A percentile compares a stretch with the other conserved stretches of the same genome.
These are phyloP conservation scores for Peromyscus californicus DNA, from an alignment of 2,113 vertebrate genomes.

Conservation along the genomic window DNA sequence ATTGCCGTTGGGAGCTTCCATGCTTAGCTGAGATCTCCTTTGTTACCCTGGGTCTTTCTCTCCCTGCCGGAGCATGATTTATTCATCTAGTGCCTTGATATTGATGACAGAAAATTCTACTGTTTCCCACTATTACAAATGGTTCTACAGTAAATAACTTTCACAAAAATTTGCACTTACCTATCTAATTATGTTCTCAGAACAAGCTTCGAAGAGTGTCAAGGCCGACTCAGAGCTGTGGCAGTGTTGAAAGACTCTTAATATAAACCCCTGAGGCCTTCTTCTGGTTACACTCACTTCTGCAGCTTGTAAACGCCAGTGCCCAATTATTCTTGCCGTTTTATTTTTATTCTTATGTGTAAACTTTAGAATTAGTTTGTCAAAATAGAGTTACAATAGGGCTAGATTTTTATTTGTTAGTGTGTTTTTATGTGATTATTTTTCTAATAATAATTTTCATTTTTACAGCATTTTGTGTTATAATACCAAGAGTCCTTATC, in stretches of 20 bases:
- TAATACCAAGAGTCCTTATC: conserved; percentile 1
- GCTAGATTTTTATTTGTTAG: conserved; percentile 35
- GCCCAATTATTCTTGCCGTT: conserved; percentile 37
- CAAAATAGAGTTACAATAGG: conserved; percentile 57
- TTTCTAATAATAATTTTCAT: not conserved
- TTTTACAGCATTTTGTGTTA: conserved; percentile 26
- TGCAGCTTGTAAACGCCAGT: not conserved
- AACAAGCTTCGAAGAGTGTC: not conserved
- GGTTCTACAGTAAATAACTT: not conserved
- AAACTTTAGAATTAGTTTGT: conserved; percentile 63
- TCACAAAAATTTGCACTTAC: not conserved
- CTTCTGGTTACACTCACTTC: not conserved
- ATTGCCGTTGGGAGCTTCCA: not conserved
- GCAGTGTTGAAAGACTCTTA: conserved; percentile 47
- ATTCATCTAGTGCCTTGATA: not conserved
- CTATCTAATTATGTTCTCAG: conserved; percentile 29
- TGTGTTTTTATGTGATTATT: conserved; percentile 6
- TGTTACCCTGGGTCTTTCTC: not conserved
- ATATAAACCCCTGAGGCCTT: not conserved
- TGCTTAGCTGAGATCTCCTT: not conserved
- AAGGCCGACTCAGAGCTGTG: not conserved
- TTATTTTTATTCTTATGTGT: conserved; percentile 53
- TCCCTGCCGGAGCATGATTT: not conserved
- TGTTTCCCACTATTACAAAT: not conserved
- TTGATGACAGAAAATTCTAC: not conserved